Evolutionary conservation across 2,888 invertebrate species (phyloP).

Genomic region (Liposcelis brunnea): DNA sequence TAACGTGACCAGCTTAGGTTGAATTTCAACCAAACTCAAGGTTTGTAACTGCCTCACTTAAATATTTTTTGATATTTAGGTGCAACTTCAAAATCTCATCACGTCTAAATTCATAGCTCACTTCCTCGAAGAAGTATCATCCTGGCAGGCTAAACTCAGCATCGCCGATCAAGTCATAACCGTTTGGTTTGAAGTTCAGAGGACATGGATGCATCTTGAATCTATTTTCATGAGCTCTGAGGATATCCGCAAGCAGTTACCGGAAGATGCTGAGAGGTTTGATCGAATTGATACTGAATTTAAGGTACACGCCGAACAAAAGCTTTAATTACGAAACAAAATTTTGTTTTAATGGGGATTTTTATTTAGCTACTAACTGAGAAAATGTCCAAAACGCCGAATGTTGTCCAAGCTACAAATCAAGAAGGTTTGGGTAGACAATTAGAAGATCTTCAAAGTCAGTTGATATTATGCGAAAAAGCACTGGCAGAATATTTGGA

Average conservation of each 20-base stretch:
- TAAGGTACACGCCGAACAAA: slow-evolving; percentile 35
- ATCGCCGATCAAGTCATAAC: slow-evolving; percentile 87
- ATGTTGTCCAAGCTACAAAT: slow-evolving; percentile 84
- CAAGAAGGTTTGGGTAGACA: slow-evolving; percentile 60
- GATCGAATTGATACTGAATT: slow-evolving; percentile 82
- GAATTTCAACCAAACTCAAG: slow-evolving; percentile 6
- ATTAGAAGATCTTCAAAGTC: slow-evolving; percentile 66
- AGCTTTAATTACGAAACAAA: not conserved
- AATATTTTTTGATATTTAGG: slow-evolving; percentile 30
- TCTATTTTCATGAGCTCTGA: slow-evolving; percentile 97
- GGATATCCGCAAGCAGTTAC: slow-evolving; percentile 85
- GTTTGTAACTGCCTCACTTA: not conserved
- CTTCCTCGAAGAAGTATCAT: slow-evolving; percentile 84
- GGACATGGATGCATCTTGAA: slow-evolving; percentile 93
- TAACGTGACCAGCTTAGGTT: too few relatives aligned
- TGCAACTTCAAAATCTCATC: slow-evolving; percentile 87
- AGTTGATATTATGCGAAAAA: slow-evolving; percentile 84
- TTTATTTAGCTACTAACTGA: slow-evolving; percentile 40
- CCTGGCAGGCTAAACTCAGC: slow-evolving; percentile 84
- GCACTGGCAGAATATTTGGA: slow-evolving; percentile 92
- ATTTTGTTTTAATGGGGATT: slow-evolving; percentile 3
- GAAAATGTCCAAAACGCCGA: slow-evolving; percentile 64
- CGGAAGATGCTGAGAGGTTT: slow-evolving; percentile 84
- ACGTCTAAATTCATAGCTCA: slow-evolving; percentile 95
- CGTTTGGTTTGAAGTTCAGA: slow-evolving; percentile 88